phyloP scores from a whole-genome alignment of 2,113 vertebrate species.

The Oxyruncus cristatus region DNA sequence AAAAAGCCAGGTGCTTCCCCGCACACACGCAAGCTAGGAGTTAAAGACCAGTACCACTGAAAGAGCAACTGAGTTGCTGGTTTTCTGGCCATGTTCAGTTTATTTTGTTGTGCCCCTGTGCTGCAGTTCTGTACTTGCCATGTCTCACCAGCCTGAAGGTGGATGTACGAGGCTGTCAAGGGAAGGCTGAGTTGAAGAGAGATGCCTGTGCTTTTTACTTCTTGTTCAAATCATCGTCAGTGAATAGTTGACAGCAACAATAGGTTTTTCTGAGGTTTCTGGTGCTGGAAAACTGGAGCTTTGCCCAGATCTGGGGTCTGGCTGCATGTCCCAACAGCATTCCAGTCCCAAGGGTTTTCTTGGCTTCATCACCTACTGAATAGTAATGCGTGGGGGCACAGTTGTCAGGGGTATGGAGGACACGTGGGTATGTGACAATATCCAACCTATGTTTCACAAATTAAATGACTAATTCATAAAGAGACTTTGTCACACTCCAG shows the following conservation, averaged over 20 bases:
- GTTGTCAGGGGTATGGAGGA: not conserved
- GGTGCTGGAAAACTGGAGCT: not conserved
- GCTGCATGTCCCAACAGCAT: not conserved
- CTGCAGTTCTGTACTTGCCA: not conserved
- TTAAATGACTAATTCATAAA: slow-evolving; percentile 61
- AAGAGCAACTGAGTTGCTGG: not conserved
- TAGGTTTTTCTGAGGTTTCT: not conserved
- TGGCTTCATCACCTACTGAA: not conserved
- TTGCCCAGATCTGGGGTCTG: not conserved
- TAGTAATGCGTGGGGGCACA: not conserved
- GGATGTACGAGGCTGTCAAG: fast-evolving
- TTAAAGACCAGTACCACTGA: not conserved
- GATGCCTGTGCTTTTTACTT: not conserved
- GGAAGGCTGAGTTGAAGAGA: not conserved
- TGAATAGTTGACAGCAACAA: not conserved
- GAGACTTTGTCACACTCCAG: slow-evolving; percentile 21
- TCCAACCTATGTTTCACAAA: slow-evolving; percentile 46
- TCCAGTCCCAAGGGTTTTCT: not conserved
- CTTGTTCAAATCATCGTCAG: not conserved
- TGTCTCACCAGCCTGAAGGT: not conserved
- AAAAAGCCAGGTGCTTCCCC: not conserved
- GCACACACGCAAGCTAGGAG: not conserved
- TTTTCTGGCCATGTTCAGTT: not conserved
- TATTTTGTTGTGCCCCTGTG: not conserved
- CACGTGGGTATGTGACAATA: slow-evolving; percentile 17